phyloP scores from a whole-genome alignment of 2,797 vertebrate genomes.

The Ctenopoma kingsleyae region DNA sequence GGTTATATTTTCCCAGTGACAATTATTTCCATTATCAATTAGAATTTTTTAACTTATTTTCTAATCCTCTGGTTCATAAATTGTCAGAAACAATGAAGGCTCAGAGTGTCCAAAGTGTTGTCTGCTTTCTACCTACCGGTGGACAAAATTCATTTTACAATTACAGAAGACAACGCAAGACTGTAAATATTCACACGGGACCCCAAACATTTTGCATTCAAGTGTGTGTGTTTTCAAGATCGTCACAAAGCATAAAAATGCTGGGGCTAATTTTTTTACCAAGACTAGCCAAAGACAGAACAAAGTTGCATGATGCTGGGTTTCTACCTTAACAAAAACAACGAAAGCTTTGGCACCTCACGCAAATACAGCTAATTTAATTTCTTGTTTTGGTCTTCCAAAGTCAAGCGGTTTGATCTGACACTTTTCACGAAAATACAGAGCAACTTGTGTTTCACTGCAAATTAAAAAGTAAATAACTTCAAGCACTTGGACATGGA shows the following conservation, averaged over 20 bases:
- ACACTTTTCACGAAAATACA: background rate
- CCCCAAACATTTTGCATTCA: too few relatives aligned
- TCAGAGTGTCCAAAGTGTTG: background rate
- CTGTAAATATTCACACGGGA: background rate
- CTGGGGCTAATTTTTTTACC: background rate
- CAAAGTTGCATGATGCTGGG: background rate
- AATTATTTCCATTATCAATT: background rate
- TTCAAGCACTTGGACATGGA: constrained; percentile 14
- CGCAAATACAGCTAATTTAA: background rate
- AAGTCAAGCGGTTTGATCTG: constrained; percentile 10
- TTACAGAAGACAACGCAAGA: background rate
- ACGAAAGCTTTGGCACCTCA: background rate
- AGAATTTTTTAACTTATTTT: background rate
- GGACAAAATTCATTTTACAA: background rate
- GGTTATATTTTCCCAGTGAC: background rate
- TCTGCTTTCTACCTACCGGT: background rate
- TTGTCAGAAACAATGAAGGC: background rate
- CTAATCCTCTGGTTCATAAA: background rate
- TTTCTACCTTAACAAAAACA: constrained; percentile 2
- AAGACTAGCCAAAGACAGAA: background rate
- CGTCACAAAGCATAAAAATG: background rate
- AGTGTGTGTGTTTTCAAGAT: background rate
- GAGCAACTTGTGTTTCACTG: constrained; percentile 11
- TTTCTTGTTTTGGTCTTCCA: constrained; percentile 8
- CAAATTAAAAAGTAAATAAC: constrained; percentile 33